phyloP scores from a whole-genome alignment of 2,888 invertebrate species.

The Ecdyonurus torrentis region DNA sequence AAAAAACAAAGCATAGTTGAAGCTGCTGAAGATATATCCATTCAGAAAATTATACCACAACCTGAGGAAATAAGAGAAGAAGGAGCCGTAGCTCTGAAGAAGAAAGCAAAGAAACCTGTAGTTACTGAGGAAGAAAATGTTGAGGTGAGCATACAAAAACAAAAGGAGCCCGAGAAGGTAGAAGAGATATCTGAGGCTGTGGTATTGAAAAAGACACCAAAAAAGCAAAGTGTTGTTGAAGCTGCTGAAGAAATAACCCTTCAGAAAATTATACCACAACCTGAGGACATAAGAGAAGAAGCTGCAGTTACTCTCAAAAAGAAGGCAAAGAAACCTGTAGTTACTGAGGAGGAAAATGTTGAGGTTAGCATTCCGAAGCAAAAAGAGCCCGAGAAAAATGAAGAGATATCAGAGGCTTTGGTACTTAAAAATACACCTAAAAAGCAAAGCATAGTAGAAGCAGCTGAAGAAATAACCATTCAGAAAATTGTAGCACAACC shows the following conservation, averaged over 20 bases:
- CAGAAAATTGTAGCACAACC: constrained; percentile 6
- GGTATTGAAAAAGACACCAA: constrained; percentile 13
- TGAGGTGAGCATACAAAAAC: constrained; percentile 8
- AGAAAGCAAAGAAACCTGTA: constrained; percentile 16
- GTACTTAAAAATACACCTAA: constrained; percentile 7
- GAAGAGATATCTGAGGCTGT: too few species aligned
- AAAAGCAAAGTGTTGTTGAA: constrained; percentile 20
- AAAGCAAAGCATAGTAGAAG: constrained; percentile 5
- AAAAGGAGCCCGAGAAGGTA: too few species aligned
- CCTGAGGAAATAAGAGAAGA: too few species aligned
- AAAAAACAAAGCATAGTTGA: too few species aligned
- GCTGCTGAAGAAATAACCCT: constrained; percentile 23
- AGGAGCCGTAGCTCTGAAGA: constrained; percentile 8
- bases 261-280: too few species aligned
- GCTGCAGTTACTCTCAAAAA: constrained; percentile 15
- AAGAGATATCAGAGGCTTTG: constrained; percentile 12
- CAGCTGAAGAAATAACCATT: constrained; percentile 5
- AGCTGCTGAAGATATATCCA: too few species aligned
- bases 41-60: too few species aligned
- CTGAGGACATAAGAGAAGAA: too few species aligned
- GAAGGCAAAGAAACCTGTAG: constrained; percentile 17
- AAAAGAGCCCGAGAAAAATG: constrained; percentile 8
- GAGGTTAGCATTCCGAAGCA: background rate
- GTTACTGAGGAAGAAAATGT: constrained; percentile 2
- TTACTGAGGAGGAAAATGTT: constrained; percentile 11